phyloP scores from a whole-genome alignment of 1,140 invertebrate species.

The Solenopsis invicta region DNA sequence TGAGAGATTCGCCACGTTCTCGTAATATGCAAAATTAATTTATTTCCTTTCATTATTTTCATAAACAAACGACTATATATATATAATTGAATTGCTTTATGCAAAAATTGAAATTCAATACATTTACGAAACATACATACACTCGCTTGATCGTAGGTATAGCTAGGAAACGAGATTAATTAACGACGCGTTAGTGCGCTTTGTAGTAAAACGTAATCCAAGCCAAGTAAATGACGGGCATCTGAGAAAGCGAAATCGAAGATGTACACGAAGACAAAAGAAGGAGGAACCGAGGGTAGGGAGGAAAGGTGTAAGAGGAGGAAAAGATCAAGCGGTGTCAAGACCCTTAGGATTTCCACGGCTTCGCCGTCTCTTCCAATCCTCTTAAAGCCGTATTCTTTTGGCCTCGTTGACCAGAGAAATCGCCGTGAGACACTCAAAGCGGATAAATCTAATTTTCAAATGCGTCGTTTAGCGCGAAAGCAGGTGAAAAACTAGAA shows the following conservation, averaged over 20 bases:
- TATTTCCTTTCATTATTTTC: neutral
- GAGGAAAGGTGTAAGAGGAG: conserved; percentile 64
- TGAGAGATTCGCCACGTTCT: neutral
- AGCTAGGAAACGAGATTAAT: conserved; percentile 14
- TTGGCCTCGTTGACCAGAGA: conserved; percentile 83
- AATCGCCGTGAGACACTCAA: conserved; percentile 70
- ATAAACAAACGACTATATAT: neutral
- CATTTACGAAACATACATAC: neutral
- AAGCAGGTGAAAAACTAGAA: conserved; percentile 12
- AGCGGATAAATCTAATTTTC: conserved; percentile 83
- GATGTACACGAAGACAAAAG: conserved; percentile 42
- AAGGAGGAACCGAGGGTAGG: conserved; percentile 40
- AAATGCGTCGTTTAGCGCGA: conserved; percentile 42
- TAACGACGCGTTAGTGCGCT: neutral
- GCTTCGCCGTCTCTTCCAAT: conserved; percentile 86
- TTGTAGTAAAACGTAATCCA: conserved; percentile 72
- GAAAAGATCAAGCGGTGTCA: conserved; percentile 85
- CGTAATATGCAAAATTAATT: conserved; percentile 2
- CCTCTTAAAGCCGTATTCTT: conserved; percentile 87
- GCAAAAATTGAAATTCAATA: neutral
- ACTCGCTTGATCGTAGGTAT: neutral
- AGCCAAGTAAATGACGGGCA: conserved; percentile 72
- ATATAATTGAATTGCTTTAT: neutral
- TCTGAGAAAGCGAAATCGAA: conserved; percentile 69
- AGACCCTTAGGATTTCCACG: conserved; percentile 87